Evolutionary conservation across 2,113 vertebrate genomes (phyloP).

Genomic region (Notechis scutatus): DNA sequence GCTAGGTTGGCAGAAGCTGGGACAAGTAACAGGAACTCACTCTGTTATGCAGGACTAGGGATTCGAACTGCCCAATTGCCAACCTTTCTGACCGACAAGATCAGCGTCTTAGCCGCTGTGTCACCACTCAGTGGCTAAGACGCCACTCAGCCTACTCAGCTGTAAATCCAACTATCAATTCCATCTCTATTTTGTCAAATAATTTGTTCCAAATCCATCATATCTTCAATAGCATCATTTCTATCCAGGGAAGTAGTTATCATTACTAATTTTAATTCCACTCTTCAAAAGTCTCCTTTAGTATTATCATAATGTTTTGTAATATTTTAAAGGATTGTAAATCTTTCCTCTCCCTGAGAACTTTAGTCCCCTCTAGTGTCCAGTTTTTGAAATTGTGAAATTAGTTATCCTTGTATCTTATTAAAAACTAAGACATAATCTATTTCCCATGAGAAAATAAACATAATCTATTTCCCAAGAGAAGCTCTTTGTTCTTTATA

Average conservation of each 20-base stretch:
- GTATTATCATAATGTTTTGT: neutral
- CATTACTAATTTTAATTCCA: neutral
- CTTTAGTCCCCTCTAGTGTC: neutral
- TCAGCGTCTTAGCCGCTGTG: no score
- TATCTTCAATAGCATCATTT: neutral
- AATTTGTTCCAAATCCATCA: neutral
- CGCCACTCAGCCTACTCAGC: neutral
- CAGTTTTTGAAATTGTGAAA: neutral
- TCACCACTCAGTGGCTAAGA: no score
- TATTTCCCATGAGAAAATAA: neutral
- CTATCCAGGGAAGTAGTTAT: neutral
- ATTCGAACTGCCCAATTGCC: no score
- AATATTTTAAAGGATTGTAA: neutral
- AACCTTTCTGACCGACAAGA: no score
- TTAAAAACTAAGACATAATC: neutral
- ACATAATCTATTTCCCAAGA: neutral
- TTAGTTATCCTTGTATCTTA: neutral
- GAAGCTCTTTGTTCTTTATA: neutral
- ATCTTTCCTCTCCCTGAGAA: neutral
- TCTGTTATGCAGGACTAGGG: no score
- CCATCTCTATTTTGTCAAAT: neutral
- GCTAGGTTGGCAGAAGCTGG: no score
- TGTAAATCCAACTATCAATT: neutral
- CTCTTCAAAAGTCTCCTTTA: neutral
- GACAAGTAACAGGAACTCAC: no score